Base-by-base conservation (phyloP, 1,140 invertebrate species). In the Drosophila ironensis region DNA sequence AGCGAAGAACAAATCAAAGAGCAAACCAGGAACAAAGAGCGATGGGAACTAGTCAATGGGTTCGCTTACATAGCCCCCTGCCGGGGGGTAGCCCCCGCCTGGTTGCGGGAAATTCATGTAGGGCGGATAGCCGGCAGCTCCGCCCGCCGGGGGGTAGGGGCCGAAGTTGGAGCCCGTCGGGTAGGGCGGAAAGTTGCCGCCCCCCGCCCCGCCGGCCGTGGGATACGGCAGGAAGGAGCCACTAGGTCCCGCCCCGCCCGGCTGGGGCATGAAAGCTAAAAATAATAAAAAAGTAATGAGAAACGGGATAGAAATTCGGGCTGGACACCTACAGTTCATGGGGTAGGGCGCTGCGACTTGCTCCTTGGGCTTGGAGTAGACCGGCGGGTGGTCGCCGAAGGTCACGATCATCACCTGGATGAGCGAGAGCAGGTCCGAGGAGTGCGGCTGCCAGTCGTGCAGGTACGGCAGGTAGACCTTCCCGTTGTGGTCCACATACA, bases 381-480 rank as follows among this genome's bases (percentile, higher is more conserved):
- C 97, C 20, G 98, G 98, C 46, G 98, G 98, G 70, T 95, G 92
- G 57, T 99, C 98, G 25, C 98, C 96, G 92, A 99, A 99, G 17
- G 95, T 95, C 42, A 95, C 92, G 50, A 96, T 95, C 95, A 99
- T 96, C 25, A 98, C 93, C 92, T 98, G 95, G 77, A 99, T 96
- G 6, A 99, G 91, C 20, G 94, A 94, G 4, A 95, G 88, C 63
- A 99, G 91, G 90, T 98, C 97, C 2, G 97, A 98, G 11, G 92
- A 91, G 80, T 94, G 93, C 94, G 95, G 93, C 75, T 94, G 93
- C 98, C 98, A 99, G 73, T 99, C 96, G 78, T 98, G 96, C 41
- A 99, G 92, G 92, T 98, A 99, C 4, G 98, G 98, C 60, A 99
- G 91, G 91, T 98, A 99, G 53, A 99, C 94, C 91, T 98, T 97